These are phyloP conservation scores for Terebella lapidaria DNA, from an alignment of 2,888 invertebrate species.

Conservation along the genomic window DNA sequence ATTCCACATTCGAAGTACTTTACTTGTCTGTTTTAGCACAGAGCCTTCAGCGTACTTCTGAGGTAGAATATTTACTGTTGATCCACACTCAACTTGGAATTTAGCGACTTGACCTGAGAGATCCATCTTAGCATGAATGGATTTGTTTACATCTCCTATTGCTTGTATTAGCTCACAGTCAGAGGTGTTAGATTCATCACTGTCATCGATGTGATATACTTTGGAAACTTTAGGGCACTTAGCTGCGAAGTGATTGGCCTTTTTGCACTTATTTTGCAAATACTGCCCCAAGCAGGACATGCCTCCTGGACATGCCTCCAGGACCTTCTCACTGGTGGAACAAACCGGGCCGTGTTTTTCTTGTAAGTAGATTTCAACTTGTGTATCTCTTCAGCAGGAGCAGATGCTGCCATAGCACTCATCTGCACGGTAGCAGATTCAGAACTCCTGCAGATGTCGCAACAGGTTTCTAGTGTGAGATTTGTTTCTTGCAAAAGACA, in stretches of 20 bases:
- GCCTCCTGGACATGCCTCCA: no score
- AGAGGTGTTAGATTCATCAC: background rate
- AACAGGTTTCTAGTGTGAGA: no score
- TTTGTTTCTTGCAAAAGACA: no score
- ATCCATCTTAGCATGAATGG: background rate
- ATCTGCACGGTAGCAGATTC: no score
- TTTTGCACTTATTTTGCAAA: conserved; percentile 2
- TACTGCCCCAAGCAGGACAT: no score
- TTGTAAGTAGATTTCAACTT: no score
- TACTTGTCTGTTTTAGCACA: background rate
- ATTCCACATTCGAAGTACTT: background rate
- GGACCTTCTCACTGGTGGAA: no score
- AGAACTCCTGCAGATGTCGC: no score
- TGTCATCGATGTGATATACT: background rate
- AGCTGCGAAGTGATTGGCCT: background rate
- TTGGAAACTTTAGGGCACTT: background rate
- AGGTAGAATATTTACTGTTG: background rate
- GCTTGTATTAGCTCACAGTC: background rate
- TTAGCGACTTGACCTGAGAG: background rate
- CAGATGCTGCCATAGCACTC: no score
- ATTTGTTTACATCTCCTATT: no score
- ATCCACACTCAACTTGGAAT: background rate
- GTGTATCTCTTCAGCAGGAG: no score
- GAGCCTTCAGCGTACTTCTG: background rate
- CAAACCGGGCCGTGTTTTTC: no score